Conservation (phyloP, 2,113 vertebrate species). For the Prunella fulvescens region DNA sequence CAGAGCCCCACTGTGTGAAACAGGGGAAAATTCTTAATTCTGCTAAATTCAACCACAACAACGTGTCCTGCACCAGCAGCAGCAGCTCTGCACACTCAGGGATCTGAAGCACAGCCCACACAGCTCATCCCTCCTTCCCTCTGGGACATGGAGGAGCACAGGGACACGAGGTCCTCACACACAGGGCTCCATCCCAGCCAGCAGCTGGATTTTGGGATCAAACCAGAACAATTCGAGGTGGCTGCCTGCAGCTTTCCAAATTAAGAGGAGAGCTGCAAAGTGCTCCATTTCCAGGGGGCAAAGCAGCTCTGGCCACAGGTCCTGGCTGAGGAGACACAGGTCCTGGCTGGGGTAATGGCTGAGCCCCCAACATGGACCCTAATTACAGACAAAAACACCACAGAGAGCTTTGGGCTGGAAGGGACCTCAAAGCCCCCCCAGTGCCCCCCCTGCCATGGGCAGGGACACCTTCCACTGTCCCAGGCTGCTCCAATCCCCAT, state of each 20-base stretch:
- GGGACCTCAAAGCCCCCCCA: not conserved
- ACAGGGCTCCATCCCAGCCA: not conserved
- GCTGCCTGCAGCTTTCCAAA: not conserved
- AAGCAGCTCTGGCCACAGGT: not conserved
- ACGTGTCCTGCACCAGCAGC: not conserved
- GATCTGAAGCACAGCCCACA: not conserved
- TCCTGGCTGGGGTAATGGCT: not conserved
- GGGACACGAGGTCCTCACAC: not conserved
- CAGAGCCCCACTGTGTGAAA: not conserved
- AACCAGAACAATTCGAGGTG: accelerated
- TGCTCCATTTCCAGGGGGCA: not conserved
- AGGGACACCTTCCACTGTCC: not conserved
- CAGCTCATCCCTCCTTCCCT: not conserved
- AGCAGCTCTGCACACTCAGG: not conserved
- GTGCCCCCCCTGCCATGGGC: not conserved
- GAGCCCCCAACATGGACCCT: accelerated
- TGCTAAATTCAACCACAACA: not conserved
- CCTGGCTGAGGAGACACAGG: not conserved
- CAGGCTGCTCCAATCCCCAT: accelerated
- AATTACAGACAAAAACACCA: not conserved
- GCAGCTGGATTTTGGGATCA: not conserved
- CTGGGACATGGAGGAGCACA: accelerated
- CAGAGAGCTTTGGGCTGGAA: not conserved
- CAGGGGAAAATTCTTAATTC: not conserved
- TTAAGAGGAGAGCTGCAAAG: not conserved